Conservation (phyloP, 2,888 invertebrate genomes). For the Thera britannica region DNA sequence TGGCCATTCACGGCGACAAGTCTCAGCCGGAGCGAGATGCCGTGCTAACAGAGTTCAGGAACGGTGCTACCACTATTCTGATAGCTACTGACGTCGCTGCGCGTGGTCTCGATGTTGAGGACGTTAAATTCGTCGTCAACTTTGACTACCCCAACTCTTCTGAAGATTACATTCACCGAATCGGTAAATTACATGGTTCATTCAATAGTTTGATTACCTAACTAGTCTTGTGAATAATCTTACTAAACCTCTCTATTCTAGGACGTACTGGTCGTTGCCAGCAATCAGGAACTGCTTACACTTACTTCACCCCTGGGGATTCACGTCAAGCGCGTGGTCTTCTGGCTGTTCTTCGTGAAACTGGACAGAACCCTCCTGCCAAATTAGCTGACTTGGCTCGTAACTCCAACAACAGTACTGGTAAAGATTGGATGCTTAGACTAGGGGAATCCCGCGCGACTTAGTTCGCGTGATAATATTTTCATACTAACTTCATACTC, state of each 20-base stretch:
- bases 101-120: conserved; percentile 94
- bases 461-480: not conserved
- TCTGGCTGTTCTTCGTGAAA: conserved; percentile 95
- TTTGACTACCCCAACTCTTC: conserved; percentile 99
- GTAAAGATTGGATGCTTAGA: conserved; percentile 46
- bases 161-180: conserved; percentile 99
- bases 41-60: conserved; percentile 94
- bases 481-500: not conserved
- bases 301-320: conserved; percentile 97
- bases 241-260: conserved; percentile 38
- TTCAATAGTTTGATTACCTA: not conserved
- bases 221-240: not conserved
- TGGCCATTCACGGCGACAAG: conserved; percentile 98
- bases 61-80: conserved; percentile 93
- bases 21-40: conserved; percentile 97
- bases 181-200: conserved; percentile 81
- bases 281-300: conserved; percentile 97
- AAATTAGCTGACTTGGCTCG: conserved; percentile 91
- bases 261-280: conserved; percentile 96
- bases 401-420: conserved; percentile 80
- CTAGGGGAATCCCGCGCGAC: too few relatives aligned
- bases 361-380: conserved; percentile 94
- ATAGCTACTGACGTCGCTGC: conserved; percentile 99
- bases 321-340: conserved; percentile 96
- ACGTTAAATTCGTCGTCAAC: conserved; percentile 98